Conservation (phyloP, 2,797 vertebrate genomes). For the Coendou prehensilis region DNA sequence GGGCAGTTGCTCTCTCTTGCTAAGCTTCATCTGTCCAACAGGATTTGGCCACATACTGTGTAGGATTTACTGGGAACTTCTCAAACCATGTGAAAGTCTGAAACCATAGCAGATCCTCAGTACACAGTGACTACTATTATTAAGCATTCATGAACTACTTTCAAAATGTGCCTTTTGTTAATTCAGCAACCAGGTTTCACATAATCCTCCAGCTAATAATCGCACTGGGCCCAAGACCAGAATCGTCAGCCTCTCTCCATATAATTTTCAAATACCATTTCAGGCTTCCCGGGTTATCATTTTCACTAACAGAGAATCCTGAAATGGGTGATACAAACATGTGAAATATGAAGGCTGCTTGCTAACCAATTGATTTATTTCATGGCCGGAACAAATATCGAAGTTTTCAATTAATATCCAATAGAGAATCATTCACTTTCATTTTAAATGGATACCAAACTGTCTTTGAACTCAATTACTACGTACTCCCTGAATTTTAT, state of each 20-base stretch:
- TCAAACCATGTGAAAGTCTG: background rate
- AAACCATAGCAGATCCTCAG: background rate
- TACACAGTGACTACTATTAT: background rate
- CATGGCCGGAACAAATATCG: slow-evolving; percentile 23
- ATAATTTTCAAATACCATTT: background rate
- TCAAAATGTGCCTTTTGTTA: background rate
- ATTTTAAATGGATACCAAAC: slow-evolving; percentile 42
- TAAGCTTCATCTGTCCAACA: background rate
- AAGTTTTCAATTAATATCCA: slow-evolving; percentile 69
- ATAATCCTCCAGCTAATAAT: background rate
- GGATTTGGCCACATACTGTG: background rate
- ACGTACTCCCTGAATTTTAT: background rate
- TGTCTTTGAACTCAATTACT: slow-evolving; percentile 13
- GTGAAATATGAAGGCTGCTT: background rate
- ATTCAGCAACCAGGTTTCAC: background rate
- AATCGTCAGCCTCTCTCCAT: background rate
- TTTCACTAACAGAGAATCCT: background rate
- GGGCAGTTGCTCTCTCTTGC: background rate
- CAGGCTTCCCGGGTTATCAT: background rate
- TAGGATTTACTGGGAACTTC: background rate
- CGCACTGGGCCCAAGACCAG: background rate
- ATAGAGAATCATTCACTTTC: slow-evolving; percentile 42
- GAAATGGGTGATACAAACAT: background rate
- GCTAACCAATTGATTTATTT: slow-evolving; percentile 4
- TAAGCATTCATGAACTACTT: background rate